A percentile compares a stretch with the other conserved stretches of the same genome.
These are phyloP conservation scores for Drosophila mojavensis DNA, from an alignment of 1,140 invertebrate species.

Conservation along the genomic window DNA sequence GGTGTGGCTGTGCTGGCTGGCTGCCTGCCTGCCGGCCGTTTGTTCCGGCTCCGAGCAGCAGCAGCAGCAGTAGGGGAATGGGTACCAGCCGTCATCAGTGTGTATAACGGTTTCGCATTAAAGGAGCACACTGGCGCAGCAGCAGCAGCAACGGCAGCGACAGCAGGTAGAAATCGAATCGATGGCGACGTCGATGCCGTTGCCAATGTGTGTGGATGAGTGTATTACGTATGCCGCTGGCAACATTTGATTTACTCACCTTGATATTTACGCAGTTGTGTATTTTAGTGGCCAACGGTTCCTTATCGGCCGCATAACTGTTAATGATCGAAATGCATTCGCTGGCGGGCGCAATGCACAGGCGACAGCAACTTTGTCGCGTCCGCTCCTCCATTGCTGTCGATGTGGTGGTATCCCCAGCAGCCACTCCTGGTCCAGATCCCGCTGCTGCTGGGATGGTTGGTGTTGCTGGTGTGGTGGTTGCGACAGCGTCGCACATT, in stretches of 20 bases:
- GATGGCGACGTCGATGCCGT: conserved; percentile 1
- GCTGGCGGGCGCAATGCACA: conserved; percentile 79
- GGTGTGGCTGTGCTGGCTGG: conserved; percentile 29
- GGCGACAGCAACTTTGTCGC: conserved; percentile 81
- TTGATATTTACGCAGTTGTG: conserved; percentile 83
- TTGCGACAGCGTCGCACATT: conserved; percentile 69
- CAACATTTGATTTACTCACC: conserved; percentile 63
- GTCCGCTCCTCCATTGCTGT: conserved; percentile 46
- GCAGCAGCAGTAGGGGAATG: conserved; percentile 14
- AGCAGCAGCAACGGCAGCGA: background rate
- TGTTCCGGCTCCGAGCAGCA: conserved; percentile 15
- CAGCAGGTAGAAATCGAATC: conserved; percentile 32
- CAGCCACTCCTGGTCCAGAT: conserved; percentile 21
- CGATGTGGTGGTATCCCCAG: conserved; percentile 16
- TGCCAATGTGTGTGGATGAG: conserved; percentile 4
- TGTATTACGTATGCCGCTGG: background rate
- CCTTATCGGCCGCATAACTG: conserved; percentile 83
- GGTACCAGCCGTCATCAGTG: conserved; percentile 20
- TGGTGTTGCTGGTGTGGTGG: conserved; percentile 16
- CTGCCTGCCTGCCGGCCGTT: background rate
- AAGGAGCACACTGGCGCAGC: conserved; percentile 7
- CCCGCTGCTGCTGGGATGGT: conserved; percentile 24
- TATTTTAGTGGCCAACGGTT: conserved; percentile 82
- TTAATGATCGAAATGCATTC: conserved; percentile 84
- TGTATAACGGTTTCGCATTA: conserved; percentile 47